A percentile compares a stretch with the other conserved stretches of the same genome.
phyloP scores from a whole-genome alignment of 2,888 invertebrate species.

The Halictus quadricinctus region DNA sequence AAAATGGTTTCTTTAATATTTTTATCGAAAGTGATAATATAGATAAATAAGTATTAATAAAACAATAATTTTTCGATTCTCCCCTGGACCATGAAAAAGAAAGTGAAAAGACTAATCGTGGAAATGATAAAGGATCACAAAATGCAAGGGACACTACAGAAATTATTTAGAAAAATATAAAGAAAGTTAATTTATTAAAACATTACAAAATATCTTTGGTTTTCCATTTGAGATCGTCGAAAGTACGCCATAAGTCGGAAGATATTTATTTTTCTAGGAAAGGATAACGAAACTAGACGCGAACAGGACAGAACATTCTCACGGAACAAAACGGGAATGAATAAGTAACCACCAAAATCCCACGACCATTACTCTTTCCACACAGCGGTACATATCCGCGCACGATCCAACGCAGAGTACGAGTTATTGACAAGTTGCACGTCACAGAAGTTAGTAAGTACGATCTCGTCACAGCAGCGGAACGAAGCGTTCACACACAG shows the following conservation, averaged over 20 bases:
- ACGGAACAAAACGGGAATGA: background rate
- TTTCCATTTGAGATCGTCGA: background rate
- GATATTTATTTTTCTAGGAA: background rate
- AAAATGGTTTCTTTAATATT: background rate
- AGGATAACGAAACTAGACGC: background rate
- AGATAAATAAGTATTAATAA: background rate
- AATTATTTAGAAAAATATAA: background rate
- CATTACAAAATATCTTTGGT: background rate
- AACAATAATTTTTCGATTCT: no score
- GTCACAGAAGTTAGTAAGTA: slow-evolving; percentile 10
- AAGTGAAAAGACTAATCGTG: no score
- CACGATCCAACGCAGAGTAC: background rate
- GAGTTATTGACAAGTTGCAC: slow-evolving; percentile 15
- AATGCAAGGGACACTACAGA: no score
- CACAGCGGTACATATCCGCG: background rate
- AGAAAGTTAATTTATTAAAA: background rate
- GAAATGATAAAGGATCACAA: background rate
- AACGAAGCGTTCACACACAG: slow-evolving; percentile 2
- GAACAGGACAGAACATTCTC: background rate
- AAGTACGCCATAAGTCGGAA: background rate
- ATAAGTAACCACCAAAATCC: background rate
- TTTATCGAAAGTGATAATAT: background rate
- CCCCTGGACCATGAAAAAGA: no score
- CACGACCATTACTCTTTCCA: background rate
- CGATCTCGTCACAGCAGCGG: slow-evolving; percentile 11